A percentile compares a stretch with the other conserved stretches of the same genome.
These are phyloP conservation scores for Myiagra hebetior DNA, from an alignment of 2,113 vertebrate species.

Conservation along the genomic window DNA sequence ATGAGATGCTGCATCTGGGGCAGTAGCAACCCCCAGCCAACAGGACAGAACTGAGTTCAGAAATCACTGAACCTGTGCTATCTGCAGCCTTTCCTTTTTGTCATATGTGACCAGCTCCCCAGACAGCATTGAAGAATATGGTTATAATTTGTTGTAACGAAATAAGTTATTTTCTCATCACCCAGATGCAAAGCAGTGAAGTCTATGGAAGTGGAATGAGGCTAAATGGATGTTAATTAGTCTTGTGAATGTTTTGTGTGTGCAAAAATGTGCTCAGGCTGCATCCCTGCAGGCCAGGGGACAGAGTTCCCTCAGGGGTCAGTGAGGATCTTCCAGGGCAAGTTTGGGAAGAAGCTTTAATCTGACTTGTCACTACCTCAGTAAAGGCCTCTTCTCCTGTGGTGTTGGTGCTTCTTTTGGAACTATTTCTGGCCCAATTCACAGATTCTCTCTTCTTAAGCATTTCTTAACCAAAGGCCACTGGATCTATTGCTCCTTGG, in stretches of 20 bases:
- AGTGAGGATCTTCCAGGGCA: background rate
- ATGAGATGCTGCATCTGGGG: background rate
- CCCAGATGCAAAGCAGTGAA: background rate
- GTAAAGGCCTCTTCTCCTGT: background rate
- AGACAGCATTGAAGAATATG: background rate
- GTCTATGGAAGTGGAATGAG: background rate
- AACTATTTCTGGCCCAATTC: background rate
- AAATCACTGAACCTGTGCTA: background rate
- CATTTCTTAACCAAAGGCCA: background rate
- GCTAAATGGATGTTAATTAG: background rate
- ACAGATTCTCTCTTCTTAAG: background rate
- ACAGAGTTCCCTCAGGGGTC: background rate
- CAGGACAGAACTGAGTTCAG: background rate
- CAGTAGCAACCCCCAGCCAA: background rate
- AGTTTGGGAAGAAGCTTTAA: background rate
- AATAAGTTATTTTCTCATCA: background rate
- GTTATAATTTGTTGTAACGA: background rate
- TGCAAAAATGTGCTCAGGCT: background rate
- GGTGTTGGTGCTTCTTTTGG: background rate
- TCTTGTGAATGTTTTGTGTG: background rate
- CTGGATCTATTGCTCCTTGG: background rate
- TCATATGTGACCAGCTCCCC: background rate
- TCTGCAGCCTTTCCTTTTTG: background rate
- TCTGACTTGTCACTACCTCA: background rate
- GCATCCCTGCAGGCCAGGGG: background rate